Base-by-base conservation (phyloP, 2,888 invertebrate species). In the Protophormia terraenovae region DNA sequence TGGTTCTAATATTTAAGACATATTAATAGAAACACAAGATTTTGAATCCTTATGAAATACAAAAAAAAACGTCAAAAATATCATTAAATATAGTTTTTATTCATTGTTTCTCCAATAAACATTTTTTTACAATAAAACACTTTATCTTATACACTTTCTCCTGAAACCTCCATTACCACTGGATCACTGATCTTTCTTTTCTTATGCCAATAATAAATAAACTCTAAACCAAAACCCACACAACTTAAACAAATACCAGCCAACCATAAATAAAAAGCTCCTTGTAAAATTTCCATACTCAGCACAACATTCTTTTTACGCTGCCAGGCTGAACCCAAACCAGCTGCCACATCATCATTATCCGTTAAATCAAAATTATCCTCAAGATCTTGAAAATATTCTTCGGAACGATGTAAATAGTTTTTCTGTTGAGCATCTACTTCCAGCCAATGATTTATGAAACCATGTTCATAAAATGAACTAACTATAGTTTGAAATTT, bases 221-320 rank as follows among this genome's bases (percentile, higher is more conserved):
- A 82, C 41, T 90, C 90, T 0, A 84, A 35, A 6, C 50, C 8
- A 86, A 91, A 90, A 3, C 85, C 89, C 8, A 88, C 3, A 3
- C 86, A 27, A 64, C 90, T 91, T 0, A 88, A 3, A 5, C 84
- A 16, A 27, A 90, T 89, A 0, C 92, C 92, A 66, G 89, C 87
- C 2, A 89, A 14, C 91, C 91, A 92, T 1, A 92, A 81, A 87
- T 90, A 92, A 47, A 92, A 92, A 3, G 90, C 90, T 4, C 92
- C 91, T 60, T 92, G 91, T 8, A 92, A 64, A 12, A 91, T 89
- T 7, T 90, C 88, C 86, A 92, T 64, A 38, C 88, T 90, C 5
- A 92, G 80, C 0, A 89, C 90, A 0, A 90, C 90, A 7, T 87
- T 87, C 41, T 73, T 76, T 5, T 89, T 89, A 77, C 4, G 86